Percentiles rank a stretch among this genome's conserved stretches.
Evolutionary conservation across 2,797 vertebrate species (phyloP).

Genomic region (Sebastes matsubarae): DNA sequence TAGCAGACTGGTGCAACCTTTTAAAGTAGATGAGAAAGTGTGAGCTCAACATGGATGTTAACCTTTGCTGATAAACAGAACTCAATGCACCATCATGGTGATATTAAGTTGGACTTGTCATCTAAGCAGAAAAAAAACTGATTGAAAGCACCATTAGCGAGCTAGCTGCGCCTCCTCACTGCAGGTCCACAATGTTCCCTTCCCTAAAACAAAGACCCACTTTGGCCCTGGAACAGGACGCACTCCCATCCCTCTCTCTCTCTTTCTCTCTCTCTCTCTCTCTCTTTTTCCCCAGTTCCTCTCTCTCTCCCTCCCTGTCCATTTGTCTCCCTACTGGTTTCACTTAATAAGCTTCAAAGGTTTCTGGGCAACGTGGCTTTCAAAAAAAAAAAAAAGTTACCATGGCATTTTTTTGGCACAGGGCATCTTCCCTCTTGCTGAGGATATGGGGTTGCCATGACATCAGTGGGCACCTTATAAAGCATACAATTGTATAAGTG

Average conservation of each 20-base stretch:
- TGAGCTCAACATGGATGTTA: slow-evolving; percentile 9
- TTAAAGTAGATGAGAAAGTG: slow-evolving; percentile 13
- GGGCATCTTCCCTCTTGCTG: slow-evolving; percentile 75
- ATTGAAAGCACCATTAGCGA: slow-evolving; percentile 42
- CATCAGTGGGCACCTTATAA: slow-evolving; percentile 83
- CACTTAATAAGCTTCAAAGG: slow-evolving; percentile 87
- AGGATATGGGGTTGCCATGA: slow-evolving; percentile 87
- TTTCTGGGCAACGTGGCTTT: slow-evolving; percentile 83
- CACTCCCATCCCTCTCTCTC: slow-evolving; percentile 56
- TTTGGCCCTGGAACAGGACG: slow-evolving; percentile 73
- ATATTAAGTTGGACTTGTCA: neutral
- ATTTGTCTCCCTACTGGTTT: slow-evolving; percentile 81
- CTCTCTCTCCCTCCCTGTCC: slow-evolving; percentile 57
- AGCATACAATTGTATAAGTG: slow-evolving; percentile 78
- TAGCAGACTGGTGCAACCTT: slow-evolving; percentile 18
- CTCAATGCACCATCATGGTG: neutral
- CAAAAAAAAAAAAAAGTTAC: slow-evolving; percentile 80
- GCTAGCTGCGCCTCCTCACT: slow-evolving; percentile 44
- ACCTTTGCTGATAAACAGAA: slow-evolving; percentile 9
- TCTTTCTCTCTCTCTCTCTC: slow-evolving; percentile 22
- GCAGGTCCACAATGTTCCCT: slow-evolving; percentile 76
- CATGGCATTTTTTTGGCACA: slow-evolving; percentile 88
- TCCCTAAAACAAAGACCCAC: slow-evolving; percentile 77
- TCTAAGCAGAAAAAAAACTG: slow-evolving; percentile 25
- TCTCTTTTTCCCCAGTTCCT: neutral